phyloP scores from a whole-genome alignment of 2,888 invertebrate genomes.

The Prostheceraeus crozeri region DNA sequence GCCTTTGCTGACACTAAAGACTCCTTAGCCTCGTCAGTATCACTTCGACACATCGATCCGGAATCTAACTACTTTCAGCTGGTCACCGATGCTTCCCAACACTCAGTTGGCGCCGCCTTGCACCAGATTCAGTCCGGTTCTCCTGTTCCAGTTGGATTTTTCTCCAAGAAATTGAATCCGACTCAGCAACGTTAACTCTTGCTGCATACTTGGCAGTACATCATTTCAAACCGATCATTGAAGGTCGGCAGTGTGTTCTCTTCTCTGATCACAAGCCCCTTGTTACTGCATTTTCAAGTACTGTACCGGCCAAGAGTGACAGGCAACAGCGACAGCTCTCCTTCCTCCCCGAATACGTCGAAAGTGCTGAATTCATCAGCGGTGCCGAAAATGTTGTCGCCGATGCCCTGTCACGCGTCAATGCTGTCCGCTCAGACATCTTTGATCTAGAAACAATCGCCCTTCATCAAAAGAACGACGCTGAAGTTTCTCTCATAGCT shows the following conservation, averaged over 20 bases:
- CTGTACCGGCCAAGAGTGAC: no score
- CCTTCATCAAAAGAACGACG: no score
- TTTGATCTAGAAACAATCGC: no score
- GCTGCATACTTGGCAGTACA: slow-evolving; percentile 18
- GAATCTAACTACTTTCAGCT: neutral
- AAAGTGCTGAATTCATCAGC: no score
- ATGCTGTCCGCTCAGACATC: no score
- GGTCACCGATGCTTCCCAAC: slow-evolving; percentile 24
- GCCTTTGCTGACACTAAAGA: slow-evolving; percentile 24
- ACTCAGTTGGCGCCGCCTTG: slow-evolving; percentile 20
- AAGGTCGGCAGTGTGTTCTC: slow-evolving; percentile 50
- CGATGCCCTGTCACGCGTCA: slow-evolving; percentile 33
- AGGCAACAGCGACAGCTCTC: no score
- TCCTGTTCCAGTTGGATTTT: slow-evolving; percentile 40
- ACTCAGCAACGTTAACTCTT: slow-evolving; percentile 24
- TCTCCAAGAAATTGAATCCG: slow-evolving; percentile 25
- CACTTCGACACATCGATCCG: slow-evolving; percentile 2
- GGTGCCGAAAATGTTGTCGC: slow-evolving; percentile 28
- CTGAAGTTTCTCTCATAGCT: no score
- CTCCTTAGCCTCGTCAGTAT: neutral
- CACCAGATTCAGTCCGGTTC: slow-evolving; percentile 1
- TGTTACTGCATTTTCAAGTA: slow-evolving; percentile 47
- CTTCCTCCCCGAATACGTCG: no score
- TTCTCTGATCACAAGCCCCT: slow-evolving; percentile 44
- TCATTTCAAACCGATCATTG: slow-evolving; percentile 43